Base-by-base conservation (phyloP, 1,140 invertebrate genomes). In the Daktulosphaira vitifoliae region DNA sequence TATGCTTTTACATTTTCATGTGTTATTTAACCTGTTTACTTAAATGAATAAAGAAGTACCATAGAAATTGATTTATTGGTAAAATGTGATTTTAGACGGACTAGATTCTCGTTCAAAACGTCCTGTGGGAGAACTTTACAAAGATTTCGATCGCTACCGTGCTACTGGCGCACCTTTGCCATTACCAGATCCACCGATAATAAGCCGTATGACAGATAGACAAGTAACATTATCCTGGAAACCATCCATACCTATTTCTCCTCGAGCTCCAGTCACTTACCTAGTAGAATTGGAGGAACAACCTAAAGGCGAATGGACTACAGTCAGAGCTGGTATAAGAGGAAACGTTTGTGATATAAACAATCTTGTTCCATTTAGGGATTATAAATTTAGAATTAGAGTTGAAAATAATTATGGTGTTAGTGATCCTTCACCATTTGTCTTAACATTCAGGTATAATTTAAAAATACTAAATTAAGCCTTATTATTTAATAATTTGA, bases 371-470 rank as follows among this genome's bases (percentile, higher is more conserved):
- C 90, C 91, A 0, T 88, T 89, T 76, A 80, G 86, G 59, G 91
- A 96, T 76, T 96, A 95, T 76, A 87, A 88, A 73, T 96, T 96
- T 78, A 80, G 93, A 48, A 82, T 96, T 25, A 81, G 92, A n/a
- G 93, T 96, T 2, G 92, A 96, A 72, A 96, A 96, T 74, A 91
- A 92, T 74, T 92, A 90, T 72, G 94, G 93, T n/a, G 82, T 96
- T n/a, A 94, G 91, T 74, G 93, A 96, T 73, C 92, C 94, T 0
- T 93, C 89, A 29, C 90, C 91, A 6, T 91, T 84, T 72, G 87
- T 86, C 0, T 81, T 86, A 56, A 93, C 90, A 0, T 88, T 53
- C 53, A 67, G 51, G 59, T 67, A 48, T 9, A 18, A 44, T 50
- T 33, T 26, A 2, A 29, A 54, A 54, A 29, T 3, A 50, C 1